These are phyloP conservation scores for Caenorhabditis sinica DNA, from an alignment of 2,888 invertebrate species.

Conservation along the genomic window DNA sequence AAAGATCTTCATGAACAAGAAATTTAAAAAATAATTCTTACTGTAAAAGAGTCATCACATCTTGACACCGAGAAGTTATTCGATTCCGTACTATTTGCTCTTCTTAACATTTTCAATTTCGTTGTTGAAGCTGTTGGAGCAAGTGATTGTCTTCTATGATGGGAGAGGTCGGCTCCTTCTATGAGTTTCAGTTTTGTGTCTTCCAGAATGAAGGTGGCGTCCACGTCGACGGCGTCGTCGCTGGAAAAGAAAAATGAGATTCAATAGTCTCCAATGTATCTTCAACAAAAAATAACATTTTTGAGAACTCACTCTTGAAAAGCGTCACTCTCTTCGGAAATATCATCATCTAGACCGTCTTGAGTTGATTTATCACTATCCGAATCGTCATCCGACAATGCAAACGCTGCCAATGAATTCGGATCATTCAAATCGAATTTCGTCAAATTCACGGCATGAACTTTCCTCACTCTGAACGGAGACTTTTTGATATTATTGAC, in stretches of 20 bases:
- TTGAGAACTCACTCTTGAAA: slow-evolving; percentile 67
- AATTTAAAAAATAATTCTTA: not conserved
- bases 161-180: slow-evolving; percentile 70
- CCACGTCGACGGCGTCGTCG: slow-evolving; percentile 77
- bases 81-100: slow-evolving; percentile 82
- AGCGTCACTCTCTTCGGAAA: slow-evolving; percentile 68
- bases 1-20: not conserved
- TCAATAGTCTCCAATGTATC: too few relatives aligned
- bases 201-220: slow-evolving; percentile 82
- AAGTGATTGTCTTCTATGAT: slow-evolving; percentile 80
- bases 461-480: slow-evolving; percentile 68
- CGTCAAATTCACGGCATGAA: slow-evolving; percentile 76
- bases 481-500: slow-evolving; percentile 51
- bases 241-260: slow-evolving; percentile 48
- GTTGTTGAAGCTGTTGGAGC: slow-evolving; percentile 82
- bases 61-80: slow-evolving; percentile 68
- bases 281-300: too few relatives aligned
- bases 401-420: slow-evolving; percentile 67
- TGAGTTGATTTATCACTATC: slow-evolving; percentile 71
- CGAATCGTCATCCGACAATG: slow-evolving; percentile 67
- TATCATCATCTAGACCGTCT: slow-evolving; percentile 71
- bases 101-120: slow-evolving; percentile 79
- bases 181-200: slow-evolving; percentile 82
- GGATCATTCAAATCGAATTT: slow-evolving; percentile 80
- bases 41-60: slow-evolving; percentile 63